Evolutionary conservation across 2,797 vertebrate species (phyloP).

Genomic region (Eremophila alpestris): DNA sequence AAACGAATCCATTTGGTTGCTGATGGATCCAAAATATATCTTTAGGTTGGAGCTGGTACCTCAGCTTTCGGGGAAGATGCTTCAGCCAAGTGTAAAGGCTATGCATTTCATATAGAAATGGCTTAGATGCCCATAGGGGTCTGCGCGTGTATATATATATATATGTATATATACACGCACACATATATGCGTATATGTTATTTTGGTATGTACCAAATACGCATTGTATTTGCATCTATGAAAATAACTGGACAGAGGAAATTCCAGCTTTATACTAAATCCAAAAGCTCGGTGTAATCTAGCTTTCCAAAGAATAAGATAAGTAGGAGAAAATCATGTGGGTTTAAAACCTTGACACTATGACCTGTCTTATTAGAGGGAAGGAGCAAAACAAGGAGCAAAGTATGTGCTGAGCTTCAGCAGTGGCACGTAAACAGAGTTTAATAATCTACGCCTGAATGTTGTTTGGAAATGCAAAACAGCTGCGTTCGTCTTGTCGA

Average conservation of each 20-base stretch:
- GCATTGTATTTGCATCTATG: accelerated
- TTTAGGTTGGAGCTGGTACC: not conserved
- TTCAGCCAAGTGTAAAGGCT: not conserved
- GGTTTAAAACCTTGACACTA: accelerated
- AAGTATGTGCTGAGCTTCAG: not conserved
- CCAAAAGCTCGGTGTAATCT: not conserved
- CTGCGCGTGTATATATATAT: not conserved
- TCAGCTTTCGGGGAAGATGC: not conserved
- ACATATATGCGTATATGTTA: accelerated
- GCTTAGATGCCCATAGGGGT: not conserved
- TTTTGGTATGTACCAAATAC: accelerated
- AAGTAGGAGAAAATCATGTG: accelerated
- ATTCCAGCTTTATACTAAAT: not conserved
- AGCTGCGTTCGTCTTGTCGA: accelerated
- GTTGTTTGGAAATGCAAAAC: not conserved
- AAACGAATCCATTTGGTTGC: not conserved
- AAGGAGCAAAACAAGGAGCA: not conserved
- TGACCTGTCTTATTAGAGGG: not conserved
- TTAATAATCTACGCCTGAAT: not conserved
- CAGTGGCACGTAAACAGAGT: not conserved
- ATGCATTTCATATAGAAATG: not conserved
- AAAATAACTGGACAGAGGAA: not conserved
- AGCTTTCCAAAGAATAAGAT: accelerated
- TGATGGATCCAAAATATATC: not conserved
- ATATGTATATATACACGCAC: accelerated